phyloP scores from a whole-genome alignment of 2,888 invertebrate genomes.

The Lycia hirtaria region DNA sequence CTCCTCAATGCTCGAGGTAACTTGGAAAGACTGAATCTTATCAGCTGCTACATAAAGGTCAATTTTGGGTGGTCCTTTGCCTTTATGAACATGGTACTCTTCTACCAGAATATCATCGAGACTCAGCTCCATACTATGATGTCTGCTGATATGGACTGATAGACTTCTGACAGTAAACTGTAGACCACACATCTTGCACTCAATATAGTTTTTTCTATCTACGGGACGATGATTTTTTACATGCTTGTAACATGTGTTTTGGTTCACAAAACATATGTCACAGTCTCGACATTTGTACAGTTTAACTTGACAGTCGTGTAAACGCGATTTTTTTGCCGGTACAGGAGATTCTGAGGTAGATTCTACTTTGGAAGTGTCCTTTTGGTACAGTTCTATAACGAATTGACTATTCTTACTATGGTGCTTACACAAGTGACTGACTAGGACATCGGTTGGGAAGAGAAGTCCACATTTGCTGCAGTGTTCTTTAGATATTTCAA shows the following conservation, averaged over 20 bases:
- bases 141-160: slow-evolving; percentile 53
- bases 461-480: slow-evolving; percentile 55
- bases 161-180: slow-evolving; percentile 58
- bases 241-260: slow-evolving; percentile 55
- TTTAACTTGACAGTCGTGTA: background rate
- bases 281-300: slow-evolving; percentile 54
- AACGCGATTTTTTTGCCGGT: background rate
- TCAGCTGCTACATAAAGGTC: slow-evolving; percentile 53
- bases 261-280: slow-evolving; percentile 57
- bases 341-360: slow-evolving; percentile 15
- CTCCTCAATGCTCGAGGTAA: slow-evolving; percentile 54
- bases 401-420: slow-evolving; percentile 45
- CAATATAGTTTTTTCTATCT: slow-evolving; percentile 59
- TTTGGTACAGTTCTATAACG: slow-evolving; percentile 24
- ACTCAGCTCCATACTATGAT: slow-evolving; percentile 52
- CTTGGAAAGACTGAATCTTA: slow-evolving; percentile 55
- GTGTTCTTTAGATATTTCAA: slow-evolving; percentile 44
- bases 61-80: slow-evolving; percentile 22
- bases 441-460: slow-evolving; percentile 52
- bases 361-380: background rate
- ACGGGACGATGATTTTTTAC: slow-evolving; percentile 47
- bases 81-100: slow-evolving; percentile 47
- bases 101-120: slow-evolving; percentile 55
- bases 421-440: slow-evolving; percentile 55
- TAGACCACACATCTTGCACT: slow-evolving; percentile 63